phyloP scores from a whole-genome alignment of 1,140 invertebrate genomes.

The Apis cerana region DNA sequence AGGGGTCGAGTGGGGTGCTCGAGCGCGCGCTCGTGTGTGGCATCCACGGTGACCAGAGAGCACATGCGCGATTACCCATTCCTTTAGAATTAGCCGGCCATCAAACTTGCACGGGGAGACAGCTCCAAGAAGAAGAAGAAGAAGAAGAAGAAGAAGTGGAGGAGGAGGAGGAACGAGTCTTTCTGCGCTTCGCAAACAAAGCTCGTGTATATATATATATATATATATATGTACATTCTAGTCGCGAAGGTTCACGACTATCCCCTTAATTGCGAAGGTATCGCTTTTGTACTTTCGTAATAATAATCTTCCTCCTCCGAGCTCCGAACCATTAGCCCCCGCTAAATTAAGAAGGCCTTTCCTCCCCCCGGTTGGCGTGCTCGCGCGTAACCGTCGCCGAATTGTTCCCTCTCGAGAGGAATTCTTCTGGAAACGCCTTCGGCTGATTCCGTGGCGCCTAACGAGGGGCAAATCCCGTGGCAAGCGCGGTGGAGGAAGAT shows the following conservation, averaged over 20 bases:
- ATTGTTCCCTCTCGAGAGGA: neutral
- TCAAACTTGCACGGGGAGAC: slow-evolving; percentile 57
- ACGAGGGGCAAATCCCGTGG: slow-evolving; percentile 73
- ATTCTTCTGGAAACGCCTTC: too few relatives aligned
- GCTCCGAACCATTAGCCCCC: slow-evolving; percentile 70
- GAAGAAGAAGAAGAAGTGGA: neutral
- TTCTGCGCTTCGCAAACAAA: slow-evolving; percentile 67
- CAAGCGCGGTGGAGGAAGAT: slow-evolving; percentile 60
- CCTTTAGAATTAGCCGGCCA: slow-evolving; percentile 73
- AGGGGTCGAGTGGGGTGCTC: slow-evolving; percentile 3
- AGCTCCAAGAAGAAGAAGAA: slow-evolving; percentile 32
- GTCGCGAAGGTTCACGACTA: slow-evolving; percentile 50
- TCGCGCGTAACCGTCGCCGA: slow-evolving; percentile 28
- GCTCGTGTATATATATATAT: neutral
- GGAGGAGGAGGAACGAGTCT: slow-evolving; percentile 38
- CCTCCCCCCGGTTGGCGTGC: slow-evolving; percentile 37
- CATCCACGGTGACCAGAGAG: slow-evolving; percentile 22
- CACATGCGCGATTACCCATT: slow-evolving; percentile 71
- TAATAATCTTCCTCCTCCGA: slow-evolving; percentile 68
- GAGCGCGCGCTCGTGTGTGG: slow-evolving; percentile 5
- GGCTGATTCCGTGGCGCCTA: too few relatives aligned
- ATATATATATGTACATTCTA: slow-evolving; percentile 4
- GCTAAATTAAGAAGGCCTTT: slow-evolving; percentile 69
- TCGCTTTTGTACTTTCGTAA: slow-evolving; percentile 75
- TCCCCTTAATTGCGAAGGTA: slow-evolving; percentile 57